phyloP scores from a whole-genome alignment of 2,797 vertebrate species.

The Argentina silus region DNA sequence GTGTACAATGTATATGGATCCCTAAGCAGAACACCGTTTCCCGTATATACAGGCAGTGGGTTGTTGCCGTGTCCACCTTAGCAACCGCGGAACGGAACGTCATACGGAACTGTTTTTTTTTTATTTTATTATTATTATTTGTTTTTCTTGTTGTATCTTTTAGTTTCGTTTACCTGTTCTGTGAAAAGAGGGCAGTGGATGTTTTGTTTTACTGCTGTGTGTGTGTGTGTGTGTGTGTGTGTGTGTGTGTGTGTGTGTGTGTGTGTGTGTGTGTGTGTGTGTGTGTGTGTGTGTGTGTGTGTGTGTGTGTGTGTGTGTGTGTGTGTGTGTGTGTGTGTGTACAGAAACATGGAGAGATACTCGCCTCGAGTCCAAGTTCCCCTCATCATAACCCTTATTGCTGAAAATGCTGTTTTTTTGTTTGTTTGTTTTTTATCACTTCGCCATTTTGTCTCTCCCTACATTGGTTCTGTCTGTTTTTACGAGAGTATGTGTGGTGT shows the following conservation, averaged over 20 bases:
- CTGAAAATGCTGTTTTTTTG: neutral
- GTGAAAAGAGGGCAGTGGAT: slow-evolving; percentile 24
- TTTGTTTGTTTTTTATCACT: neutral
- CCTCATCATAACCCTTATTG: neutral
- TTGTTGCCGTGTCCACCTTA: slow-evolving; percentile 22
- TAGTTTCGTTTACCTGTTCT: slow-evolving; percentile 46
- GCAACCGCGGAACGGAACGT: slow-evolving; percentile 25
- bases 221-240: neutral
- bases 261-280: neutral
- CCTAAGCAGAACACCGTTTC: slow-evolving; percentile 34
- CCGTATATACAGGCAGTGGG: slow-evolving; percentile 21
- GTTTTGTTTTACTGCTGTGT: slow-evolving; percentile 25
- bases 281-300: slow-evolving; percentile 1
- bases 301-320: neutral
- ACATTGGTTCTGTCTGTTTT: neutral
- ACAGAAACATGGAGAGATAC: neutral
- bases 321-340: neutral
- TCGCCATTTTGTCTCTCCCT: neutral
- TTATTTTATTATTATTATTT: neutral
- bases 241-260: neutral
- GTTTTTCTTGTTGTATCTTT: slow-evolving; percentile 26
- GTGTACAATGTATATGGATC: slow-evolving; percentile 35
- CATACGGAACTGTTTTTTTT: neutral
- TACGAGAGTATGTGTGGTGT: neutral
- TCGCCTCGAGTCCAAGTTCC: neutral